Evolutionary conservation across 2,797 vertebrate genomes (phyloP).

Genomic region (Eidolon dupreanum): DNA sequence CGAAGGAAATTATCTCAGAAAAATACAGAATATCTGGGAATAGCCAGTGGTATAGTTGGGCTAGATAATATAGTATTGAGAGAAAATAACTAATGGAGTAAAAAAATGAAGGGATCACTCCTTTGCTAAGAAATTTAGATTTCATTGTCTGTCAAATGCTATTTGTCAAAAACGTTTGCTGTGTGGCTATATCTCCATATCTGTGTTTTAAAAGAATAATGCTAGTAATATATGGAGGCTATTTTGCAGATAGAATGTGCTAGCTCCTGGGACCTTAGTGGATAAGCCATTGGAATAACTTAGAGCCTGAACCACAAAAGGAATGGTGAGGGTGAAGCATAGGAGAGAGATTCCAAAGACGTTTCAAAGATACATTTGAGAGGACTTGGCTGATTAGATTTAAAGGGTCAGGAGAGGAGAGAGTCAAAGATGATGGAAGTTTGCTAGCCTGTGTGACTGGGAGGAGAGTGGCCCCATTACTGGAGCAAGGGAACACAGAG

Average conservation of each 20-base stretch:
- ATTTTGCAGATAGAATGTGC: neutral
- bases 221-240: neutral
- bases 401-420: constrained; percentile 48
- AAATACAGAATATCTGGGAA: neutral
- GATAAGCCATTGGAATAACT: neutral
- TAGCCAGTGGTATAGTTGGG: neutral
- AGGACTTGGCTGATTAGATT: constrained; percentile 59
- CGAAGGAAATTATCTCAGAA: neutral
- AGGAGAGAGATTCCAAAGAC: constrained; percentile 67
- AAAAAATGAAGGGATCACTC: neutral
- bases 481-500: constrained; percentile 52
- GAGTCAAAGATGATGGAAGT: constrained; percentile 62
- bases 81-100: neutral
- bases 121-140: neutral
- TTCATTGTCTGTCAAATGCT: neutral
- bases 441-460: constrained; percentile 51
- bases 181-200: neutral
- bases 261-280: neutral
- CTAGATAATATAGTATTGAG: neutral
- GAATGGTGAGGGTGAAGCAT: neutral
- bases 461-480: constrained; percentile 75
- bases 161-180: neutral
- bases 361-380: constrained; percentile 74
- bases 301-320: neutral
- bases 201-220: neutral